These are phyloP conservation scores for Cranoglanis bouderius DNA, from an alignment of 2,113 vertebrate species.

Conservation along the genomic window DNA sequence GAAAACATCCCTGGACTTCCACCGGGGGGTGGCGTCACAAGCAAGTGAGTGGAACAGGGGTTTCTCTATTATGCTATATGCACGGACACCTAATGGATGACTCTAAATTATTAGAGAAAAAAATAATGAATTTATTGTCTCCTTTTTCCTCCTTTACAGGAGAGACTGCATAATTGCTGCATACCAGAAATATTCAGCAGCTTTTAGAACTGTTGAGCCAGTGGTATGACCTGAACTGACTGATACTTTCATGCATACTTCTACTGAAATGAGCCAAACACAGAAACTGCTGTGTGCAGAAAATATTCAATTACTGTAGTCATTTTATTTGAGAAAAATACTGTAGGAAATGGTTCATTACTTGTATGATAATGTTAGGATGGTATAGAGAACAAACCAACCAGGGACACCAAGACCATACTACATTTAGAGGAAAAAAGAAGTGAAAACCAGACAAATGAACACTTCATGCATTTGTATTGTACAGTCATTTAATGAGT, in stretches of 20 bases:
- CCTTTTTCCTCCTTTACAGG: slow-evolving; percentile 56
- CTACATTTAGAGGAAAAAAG: neutral
- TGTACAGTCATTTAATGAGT: neutral
- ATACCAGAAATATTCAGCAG: slow-evolving; percentile 70
- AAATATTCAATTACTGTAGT: neutral
- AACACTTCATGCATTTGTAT: neutral
- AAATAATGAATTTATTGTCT: neutral
- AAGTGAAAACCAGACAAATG: neutral
- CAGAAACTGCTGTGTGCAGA: neutral
- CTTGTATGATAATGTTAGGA: neutral
- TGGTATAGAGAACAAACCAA: neutral
- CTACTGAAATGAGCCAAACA: neutral
- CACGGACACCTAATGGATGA: neutral
- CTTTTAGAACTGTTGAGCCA: slow-evolving; percentile 58
- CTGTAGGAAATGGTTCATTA: neutral
- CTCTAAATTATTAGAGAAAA: neutral
- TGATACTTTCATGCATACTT: neutral
- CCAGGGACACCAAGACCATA: neutral
- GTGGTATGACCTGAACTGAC: slow-evolving; percentile 61
- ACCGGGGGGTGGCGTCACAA: slow-evolving; percentile 78
- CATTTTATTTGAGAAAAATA: neutral
- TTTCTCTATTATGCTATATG: too few relatives aligned
- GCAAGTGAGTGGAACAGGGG: slow-evolving; percentile 73
- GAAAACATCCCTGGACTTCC: slow-evolving; percentile 76
- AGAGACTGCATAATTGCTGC: slow-evolving; percentile 73